Conservation (phyloP, 1,140 invertebrate species). For the Schlechtendalia chinensis region DNA sequence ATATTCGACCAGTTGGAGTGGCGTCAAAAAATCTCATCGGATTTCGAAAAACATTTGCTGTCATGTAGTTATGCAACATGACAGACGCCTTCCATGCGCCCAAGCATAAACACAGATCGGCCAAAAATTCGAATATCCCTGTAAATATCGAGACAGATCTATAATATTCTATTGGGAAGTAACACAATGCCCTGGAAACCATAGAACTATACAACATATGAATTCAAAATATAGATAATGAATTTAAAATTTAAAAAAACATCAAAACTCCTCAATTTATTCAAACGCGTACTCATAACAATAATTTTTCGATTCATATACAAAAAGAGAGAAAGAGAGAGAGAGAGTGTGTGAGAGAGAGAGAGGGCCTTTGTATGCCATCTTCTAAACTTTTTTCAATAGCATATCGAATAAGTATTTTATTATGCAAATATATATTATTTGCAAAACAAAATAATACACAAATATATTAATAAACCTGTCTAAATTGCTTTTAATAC, state of each 20-base stretch:
- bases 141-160: conserved; percentile 56
- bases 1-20: conserved; percentile 80
- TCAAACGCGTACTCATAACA: background rate
- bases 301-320: background rate
- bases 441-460: too few species aligned
- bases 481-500: too few species aligned
- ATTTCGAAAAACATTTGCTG: conserved; percentile 72
- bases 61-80: conserved; percentile 72
- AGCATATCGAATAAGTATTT: background rate
- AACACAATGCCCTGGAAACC: background rate
- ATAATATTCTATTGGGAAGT: background rate
- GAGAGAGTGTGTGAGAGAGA: too few species aligned
- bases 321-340: too few species aligned
- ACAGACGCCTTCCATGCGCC: conserved; percentile 72
- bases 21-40: conserved; percentile 83
- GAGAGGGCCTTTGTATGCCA: too few species aligned
- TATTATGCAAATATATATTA: background rate
- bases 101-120: conserved; percentile 69
- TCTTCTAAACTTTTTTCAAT: background rate
- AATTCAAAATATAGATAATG: background rate
- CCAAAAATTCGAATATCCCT: conserved; percentile 68
- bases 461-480: background rate
- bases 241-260: background rate
- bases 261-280: background rate
- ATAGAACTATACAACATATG: background rate